Base-by-base conservation (phyloP, 2,797 vertebrate species). In the Macrochelys suwanniensis region DNA sequence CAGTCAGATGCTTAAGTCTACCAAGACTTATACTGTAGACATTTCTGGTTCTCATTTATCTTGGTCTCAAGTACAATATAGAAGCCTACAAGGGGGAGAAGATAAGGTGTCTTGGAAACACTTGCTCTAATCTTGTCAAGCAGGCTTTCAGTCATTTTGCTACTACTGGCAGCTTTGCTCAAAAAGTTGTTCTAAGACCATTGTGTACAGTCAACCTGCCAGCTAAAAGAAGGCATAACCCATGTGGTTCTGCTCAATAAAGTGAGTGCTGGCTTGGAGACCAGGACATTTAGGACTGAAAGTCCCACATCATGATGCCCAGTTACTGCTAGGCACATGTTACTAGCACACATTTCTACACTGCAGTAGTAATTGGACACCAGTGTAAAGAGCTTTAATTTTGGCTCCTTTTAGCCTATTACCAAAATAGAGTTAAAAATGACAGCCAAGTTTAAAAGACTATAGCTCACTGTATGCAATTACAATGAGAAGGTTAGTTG, bases 401-500 rank as follows among this genome's bases (percentile, higher is more conserved):
- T 65, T 33, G 61, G 61, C 61, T 42, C 65, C 9, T 31, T 31
- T 59, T 31, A 15, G 57, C 17, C 4, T 37, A 37, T 71, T 23
- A 17, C 16, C 28, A 37, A 68, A 21, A 11, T 33, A 28, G 3
- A 37, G 65, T 21, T 68, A 21, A 68, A 68, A 37, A 37, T 19
- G 10, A 37, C 17, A n/a, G 65, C 10, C 37, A 88, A 13, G 28
- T 59, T 59, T 13, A 59, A 59, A 59, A 59, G 11, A 31, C 31
- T 59, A 31, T 59, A 13, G 57, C 28, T 59, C 1, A 89, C 3
- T 13, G 47, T 89, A 92, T 89, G 94, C 10, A 92, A n/a, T 87
- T 78, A n/a, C n/a, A 21, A 37, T 37, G n/a, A 80, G 83, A 16
- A 68, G 49, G 76, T 71, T 85, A 74, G 90, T 95, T 97, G 94